A percentile compares a stretch with the other conserved stretches of the same genome.
Evolutionary conservation across 2,888 invertebrate genomes (phyloP).

Genomic region (Spodoptera exigua): DNA sequence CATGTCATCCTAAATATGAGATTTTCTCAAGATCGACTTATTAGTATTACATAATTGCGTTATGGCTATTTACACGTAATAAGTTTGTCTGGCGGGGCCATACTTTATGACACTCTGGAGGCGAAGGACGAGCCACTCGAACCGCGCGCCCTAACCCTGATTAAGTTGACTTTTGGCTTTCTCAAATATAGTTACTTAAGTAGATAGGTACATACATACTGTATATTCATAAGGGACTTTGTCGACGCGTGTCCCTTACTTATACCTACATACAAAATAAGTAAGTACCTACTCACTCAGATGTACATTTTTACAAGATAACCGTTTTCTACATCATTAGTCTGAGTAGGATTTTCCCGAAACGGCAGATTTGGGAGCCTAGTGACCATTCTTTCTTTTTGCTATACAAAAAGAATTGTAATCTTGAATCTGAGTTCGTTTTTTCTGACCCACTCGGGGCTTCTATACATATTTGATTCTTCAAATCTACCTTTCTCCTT

Average conservation of each 20-base stretch:
- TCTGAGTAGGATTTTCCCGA: no score
- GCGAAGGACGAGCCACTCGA: constrained; percentile 16
- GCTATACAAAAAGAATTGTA: no score
- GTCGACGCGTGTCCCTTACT: constrained; percentile 4
- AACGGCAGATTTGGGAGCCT: no score
- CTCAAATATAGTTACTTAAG: constrained; percentile 4
- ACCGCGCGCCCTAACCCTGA: constrained; percentile 24
- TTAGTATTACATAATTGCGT: not conserved
- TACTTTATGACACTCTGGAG: constrained; percentile 29
- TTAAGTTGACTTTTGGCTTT: constrained; percentile 35
- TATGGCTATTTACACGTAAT: not conserved
- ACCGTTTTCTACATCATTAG: constrained; percentile 1
- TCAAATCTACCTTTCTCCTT: no score
- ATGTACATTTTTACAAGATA: constrained; percentile 8
- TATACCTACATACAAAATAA: not conserved
- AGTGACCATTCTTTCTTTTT: no score
- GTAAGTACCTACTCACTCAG: constrained; percentile 5
- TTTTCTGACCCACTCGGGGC: no score
- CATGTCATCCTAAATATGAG: constrained; percentile 4
- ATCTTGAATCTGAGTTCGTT: no score
- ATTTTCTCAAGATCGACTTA: not conserved
- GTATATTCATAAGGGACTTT: constrained; percentile 12
- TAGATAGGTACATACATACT: not conserved
- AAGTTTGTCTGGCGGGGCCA: constrained; percentile 4
- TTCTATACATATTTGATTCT: no score